phyloP scores from a whole-genome alignment of 1,140 invertebrate genomes.

The Cydia strobilella region DNA sequence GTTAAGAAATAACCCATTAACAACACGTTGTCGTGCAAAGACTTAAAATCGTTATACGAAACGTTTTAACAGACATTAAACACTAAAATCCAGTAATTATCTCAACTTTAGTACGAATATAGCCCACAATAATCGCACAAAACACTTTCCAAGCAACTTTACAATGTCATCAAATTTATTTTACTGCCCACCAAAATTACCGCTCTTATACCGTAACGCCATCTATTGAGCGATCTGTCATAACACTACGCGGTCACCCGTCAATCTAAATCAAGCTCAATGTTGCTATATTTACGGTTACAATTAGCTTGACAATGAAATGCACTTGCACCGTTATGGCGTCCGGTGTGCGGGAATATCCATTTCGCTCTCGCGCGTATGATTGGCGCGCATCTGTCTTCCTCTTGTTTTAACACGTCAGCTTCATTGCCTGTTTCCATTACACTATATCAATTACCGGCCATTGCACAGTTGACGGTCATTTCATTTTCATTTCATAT shows the following conservation, averaged over 20 bases:
- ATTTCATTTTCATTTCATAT: slow-evolving; percentile 42
- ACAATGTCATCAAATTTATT: slow-evolving; percentile 31
- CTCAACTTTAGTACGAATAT: slow-evolving; percentile 22
- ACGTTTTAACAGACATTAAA: slow-evolving; percentile 21
- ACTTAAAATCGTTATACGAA: neutral
- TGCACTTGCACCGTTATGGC: slow-evolving; percentile 62
- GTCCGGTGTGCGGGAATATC: slow-evolving; percentile 48
- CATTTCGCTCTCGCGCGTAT: slow-evolving; percentile 56
- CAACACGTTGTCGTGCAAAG: neutral
- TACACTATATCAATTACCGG: slow-evolving; percentile 75
- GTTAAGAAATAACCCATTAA: neutral
- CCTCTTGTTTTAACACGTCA: slow-evolving; percentile 69
- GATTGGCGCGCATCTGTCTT: slow-evolving; percentile 55
- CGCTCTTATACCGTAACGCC: slow-evolving; percentile 57
- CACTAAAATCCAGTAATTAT: slow-evolving; percentile 30
- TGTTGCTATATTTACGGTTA: slow-evolving; percentile 50
- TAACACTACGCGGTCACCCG: slow-evolving; percentile 34
- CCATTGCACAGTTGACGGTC: slow-evolving; percentile 51
- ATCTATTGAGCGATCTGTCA: slow-evolving; percentile 64
- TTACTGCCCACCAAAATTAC: slow-evolving; percentile 26
- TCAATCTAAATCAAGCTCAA: slow-evolving; percentile 63
- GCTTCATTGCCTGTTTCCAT: slow-evolving; percentile 73
- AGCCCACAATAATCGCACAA: slow-evolving; percentile 33
- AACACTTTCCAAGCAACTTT: slow-evolving; percentile 35
- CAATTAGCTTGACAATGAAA: slow-evolving; percentile 62